Evolutionary conservation across 2,888 invertebrate species (phyloP).

Genomic region (Epistrophe eligans): DNA sequence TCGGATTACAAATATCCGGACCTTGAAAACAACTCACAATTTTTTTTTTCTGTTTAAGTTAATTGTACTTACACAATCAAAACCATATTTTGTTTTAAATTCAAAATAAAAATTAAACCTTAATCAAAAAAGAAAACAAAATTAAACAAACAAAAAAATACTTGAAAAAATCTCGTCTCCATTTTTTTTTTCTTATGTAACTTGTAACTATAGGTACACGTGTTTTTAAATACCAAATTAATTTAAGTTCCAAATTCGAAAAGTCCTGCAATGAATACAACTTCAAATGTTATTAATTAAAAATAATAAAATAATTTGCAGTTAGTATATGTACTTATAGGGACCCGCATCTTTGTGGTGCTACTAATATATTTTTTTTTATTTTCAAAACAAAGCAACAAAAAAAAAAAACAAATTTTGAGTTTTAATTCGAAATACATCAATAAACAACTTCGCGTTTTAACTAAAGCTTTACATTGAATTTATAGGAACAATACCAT

Average conservation of each 20-base stretch:
- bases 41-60: slow-evolving; percentile 58
- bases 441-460: slow-evolving; percentile 49
- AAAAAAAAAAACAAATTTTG: slow-evolving; percentile 17
- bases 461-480: slow-evolving; percentile 49
- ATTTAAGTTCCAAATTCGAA: slow-evolving; percentile 69
- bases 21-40: slow-evolving; percentile 48
- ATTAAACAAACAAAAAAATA: slow-evolving; percentile 38
- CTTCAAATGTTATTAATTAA: slow-evolving; percentile 72
- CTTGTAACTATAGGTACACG: slow-evolving; percentile 36
- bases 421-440: slow-evolving; percentile 38
- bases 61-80: slow-evolving; percentile 60
- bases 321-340: slow-evolving; percentile 38
- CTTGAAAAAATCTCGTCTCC: slow-evolving; percentile 54
- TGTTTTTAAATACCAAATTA: slow-evolving; percentile 53
- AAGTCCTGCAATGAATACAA: slow-evolving; percentile 75
- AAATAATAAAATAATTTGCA: slow-evolving; percentile 52
- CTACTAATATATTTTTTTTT: slow-evolving; percentile 15
- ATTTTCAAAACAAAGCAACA: slow-evolving; percentile 18
- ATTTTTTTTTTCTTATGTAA: slow-evolving; percentile 33
- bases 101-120: slow-evolving; percentile 17
- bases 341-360: slow-evolving; percentile 19
- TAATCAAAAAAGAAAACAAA: slow-evolving; percentile 17
- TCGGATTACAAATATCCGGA: slow-evolving; percentile 41
- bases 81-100: slow-evolving; percentile 22
- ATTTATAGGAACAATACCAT: not conserved